These are phyloP conservation scores for Rallus limicola DNA, from an alignment of 2,113 vertebrate species.

Conservation along the genomic window DNA sequence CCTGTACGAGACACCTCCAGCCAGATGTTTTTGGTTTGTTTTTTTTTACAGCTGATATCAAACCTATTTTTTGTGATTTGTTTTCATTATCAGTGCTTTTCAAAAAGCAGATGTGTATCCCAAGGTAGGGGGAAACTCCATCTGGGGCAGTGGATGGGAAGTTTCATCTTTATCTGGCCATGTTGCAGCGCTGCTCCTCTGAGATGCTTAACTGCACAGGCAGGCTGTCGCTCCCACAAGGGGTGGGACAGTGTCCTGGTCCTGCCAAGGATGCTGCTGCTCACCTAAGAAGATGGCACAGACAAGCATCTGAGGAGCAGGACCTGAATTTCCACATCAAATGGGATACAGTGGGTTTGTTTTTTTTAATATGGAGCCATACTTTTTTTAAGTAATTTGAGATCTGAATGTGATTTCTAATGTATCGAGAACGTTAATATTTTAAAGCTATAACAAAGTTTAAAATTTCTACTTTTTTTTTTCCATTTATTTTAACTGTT, in stretches of 20 bases:
- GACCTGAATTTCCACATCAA: slow-evolving; percentile 53
- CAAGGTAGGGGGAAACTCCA: not conserved
- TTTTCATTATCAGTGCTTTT: slow-evolving; percentile 66
- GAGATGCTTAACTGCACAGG: not conserved
- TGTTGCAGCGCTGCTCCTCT: not conserved
- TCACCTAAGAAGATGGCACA: not conserved
- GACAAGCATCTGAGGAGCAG: not conserved
- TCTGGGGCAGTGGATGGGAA: not conserved
- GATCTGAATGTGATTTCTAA: slow-evolving; percentile 82
- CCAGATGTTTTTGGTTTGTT: not conserved
- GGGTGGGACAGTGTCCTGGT: not conserved
- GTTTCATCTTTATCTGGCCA: not conserved
- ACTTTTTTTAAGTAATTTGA: slow-evolving; percentile 74
- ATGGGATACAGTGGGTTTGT: slow-evolving; percentile 72
- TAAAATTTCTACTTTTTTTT: slow-evolving; percentile 74
- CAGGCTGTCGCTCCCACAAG: not conserved
- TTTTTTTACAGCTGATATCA: slow-evolving; percentile 51
- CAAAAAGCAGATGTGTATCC: slow-evolving; percentile 60
- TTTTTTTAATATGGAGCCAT: slow-evolving; percentile 73
- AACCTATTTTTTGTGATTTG: slow-evolving; percentile 53
- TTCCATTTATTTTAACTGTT: slow-evolving; percentile 78
- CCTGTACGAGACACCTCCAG: slow-evolving; percentile 45
- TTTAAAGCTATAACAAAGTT: slow-evolving; percentile 82
- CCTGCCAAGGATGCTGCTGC: not conserved
- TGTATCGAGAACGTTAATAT: slow-evolving; percentile 78